Conservation (phyloP, 2,113 vertebrate genomes). For the Nanorana parkeri region DNA sequence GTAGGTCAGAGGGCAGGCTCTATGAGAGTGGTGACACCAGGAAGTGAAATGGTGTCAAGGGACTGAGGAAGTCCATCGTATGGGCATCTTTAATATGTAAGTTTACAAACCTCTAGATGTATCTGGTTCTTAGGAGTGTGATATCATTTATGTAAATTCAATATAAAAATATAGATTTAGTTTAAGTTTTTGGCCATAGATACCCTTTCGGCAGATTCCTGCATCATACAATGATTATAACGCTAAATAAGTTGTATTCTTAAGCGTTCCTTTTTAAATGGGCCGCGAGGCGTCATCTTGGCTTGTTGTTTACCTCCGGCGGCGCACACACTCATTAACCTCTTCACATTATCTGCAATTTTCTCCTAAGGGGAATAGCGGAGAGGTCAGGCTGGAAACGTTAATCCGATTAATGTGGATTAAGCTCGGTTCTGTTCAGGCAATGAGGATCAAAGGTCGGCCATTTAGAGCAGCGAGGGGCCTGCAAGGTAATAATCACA, state of each 20-base stretch:
- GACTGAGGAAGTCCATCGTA: too few relatives aligned
- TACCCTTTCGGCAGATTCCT: too few relatives aligned
- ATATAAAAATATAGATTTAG: too few relatives aligned
- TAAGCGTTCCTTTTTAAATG: not conserved
- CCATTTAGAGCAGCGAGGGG: not conserved
- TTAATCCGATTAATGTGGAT: conserved; percentile 23
- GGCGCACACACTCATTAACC: not conserved
- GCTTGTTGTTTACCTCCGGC: conserved; percentile 1
- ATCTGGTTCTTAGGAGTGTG: too few relatives aligned
- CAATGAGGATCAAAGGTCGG: not conserved
- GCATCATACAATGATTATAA: too few relatives aligned
- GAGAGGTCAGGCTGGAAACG: not conserved
- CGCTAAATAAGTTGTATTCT: not conserved
- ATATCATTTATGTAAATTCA: too few relatives aligned
- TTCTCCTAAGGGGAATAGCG: not conserved
- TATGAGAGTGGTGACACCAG: too few relatives aligned
- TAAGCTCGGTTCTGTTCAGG: not conserved
- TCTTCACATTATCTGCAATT: conserved; percentile 3
- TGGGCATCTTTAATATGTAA: too few relatives aligned
- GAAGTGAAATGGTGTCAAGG: too few relatives aligned
- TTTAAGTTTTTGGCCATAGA: too few relatives aligned
- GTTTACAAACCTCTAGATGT: too few relatives aligned
- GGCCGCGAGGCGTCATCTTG: not conserved
- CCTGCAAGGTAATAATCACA: not conserved
- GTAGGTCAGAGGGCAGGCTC: too few relatives aligned